Evolutionary conservation across 2,797 vertebrate genomes (phyloP).

Genomic region (Podargus strigoides): DNA sequence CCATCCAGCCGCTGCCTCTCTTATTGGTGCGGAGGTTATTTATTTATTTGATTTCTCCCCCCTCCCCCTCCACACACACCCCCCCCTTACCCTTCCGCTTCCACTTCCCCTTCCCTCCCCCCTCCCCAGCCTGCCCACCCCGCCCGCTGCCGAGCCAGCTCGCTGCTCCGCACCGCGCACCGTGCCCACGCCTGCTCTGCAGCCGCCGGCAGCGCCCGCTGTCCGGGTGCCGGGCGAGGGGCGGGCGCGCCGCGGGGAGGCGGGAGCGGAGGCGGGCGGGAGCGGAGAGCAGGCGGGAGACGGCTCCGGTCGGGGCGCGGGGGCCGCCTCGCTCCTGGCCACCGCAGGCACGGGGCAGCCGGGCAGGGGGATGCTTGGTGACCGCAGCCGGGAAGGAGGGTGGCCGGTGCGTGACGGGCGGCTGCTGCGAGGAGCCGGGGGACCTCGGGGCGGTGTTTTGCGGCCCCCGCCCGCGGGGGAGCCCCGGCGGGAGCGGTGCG

Average conservation of each 20-base stretch:
- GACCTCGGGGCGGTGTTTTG: neutral
- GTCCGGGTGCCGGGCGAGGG: neutral
- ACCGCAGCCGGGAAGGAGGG: neutral
- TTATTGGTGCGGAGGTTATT: slow-evolving; percentile 71
- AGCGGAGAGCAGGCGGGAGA: neutral
- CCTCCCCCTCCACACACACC: neutral
- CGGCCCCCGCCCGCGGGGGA: neutral
- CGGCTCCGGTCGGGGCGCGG: neutral
- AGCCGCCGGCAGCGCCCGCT: neutral
- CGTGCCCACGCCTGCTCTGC: neutral
- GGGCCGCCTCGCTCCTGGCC: neutral
- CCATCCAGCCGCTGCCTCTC: slow-evolving; percentile 59
- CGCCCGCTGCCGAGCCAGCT: neutral
- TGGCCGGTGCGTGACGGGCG: neutral
- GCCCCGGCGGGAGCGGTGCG: neutral
- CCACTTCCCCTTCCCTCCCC: neutral
- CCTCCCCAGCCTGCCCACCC: neutral
- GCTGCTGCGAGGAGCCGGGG: neutral
- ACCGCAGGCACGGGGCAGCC: neutral
- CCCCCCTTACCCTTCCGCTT: neutral
- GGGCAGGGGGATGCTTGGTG: neutral
- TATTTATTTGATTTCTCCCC: slow-evolving; percentile 68
- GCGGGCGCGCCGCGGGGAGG: slow-evolving; percentile 4
- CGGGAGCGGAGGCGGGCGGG: neutral
- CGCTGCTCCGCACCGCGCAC: neutral